Percentiles rank a stretch among this genome's conserved stretches.
These are phyloP conservation scores for Pocota personata DNA, from an alignment of 2,888 invertebrate genomes.

Conservation along the genomic window DNA sequence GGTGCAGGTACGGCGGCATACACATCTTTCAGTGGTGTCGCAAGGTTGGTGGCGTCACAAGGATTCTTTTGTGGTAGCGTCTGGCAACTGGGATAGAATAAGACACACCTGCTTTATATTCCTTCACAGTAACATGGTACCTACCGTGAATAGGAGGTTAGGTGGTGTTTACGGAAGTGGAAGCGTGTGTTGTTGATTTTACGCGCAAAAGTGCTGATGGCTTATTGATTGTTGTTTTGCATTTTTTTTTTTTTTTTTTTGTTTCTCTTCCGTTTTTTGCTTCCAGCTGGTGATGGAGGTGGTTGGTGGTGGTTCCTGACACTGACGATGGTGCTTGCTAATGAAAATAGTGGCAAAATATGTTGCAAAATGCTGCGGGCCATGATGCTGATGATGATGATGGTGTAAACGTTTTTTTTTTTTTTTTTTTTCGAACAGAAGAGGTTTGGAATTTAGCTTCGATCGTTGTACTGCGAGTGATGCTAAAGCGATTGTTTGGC, in stretches of 20 bases:
- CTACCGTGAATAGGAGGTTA: conserved; percentile 7
- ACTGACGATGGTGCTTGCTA: conserved; percentile 25
- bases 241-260: not conserved
- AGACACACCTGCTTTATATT: conserved; percentile 49
- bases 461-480: conserved; percentile 6
- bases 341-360: conserved; percentile 63
- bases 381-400: conserved; percentile 25
- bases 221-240: conserved; percentile 64
- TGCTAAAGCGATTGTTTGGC: conserved; percentile 48
- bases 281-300: not conserved
- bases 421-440: not conserved
- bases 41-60: no score
- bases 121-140: not conserved
- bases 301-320: conserved; percentile 10
- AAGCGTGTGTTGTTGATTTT: conserved; percentile 53
- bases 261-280: not conserved
- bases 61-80: conserved; percentile 18
- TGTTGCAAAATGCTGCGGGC: conserved; percentile 42
- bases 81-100: conserved; percentile 18
- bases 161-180: conserved; percentile 30
- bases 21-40: conserved; percentile 20
- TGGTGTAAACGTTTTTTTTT: conserved; percentile 25
- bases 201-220: conserved; percentile 55
- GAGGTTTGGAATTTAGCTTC: conserved; percentile 2
- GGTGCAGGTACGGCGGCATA: not conserved